phyloP scores from a whole-genome alignment of 2,888 invertebrate species.

The Coremacera marginata region DNA sequence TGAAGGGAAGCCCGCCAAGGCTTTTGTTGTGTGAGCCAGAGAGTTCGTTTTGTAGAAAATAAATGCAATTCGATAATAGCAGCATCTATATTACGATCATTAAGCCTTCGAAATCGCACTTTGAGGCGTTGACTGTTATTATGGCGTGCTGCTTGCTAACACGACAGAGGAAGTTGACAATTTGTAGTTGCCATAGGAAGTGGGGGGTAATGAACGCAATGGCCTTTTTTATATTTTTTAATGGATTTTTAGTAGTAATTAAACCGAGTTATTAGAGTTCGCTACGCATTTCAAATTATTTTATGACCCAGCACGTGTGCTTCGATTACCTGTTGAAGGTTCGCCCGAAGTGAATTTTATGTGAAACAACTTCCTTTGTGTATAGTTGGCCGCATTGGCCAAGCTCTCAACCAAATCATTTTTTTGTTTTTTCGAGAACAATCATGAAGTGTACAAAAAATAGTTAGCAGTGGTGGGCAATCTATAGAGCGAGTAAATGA shows the following conservation, averaged over 20 bases:
- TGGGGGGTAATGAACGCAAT: background rate
- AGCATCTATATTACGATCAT: no score
- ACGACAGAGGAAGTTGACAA: slow-evolving; percentile 7
- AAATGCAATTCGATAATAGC: slow-evolving; percentile 1
- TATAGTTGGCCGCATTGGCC: background rate
- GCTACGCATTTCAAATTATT: background rate
- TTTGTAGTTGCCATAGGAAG: background rate
- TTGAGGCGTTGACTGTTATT: background rate
- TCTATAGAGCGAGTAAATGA: background rate
- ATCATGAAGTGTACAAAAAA: background rate
- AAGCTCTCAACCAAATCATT: slow-evolving; percentile 1
- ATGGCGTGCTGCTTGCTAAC: background rate
- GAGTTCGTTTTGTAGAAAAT: slow-evolving; percentile 1
- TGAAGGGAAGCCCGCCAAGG: slow-evolving; percentile 25
- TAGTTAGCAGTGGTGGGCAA: background rate
- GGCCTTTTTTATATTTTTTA: background rate
- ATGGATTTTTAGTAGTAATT: no score
- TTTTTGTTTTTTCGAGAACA: background rate
- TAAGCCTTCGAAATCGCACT: background rate
- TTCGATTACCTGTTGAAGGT: slow-evolving; percentile 18
- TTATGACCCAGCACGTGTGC: slow-evolving; percentile 26
- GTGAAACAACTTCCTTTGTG: background rate
- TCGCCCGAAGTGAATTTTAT: background rate
- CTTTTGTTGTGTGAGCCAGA: slow-evolving; percentile 3
- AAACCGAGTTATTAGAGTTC: no score